Conservation (phyloP, 2,888 invertebrate species). For the Laspeyria flexula region DNA sequence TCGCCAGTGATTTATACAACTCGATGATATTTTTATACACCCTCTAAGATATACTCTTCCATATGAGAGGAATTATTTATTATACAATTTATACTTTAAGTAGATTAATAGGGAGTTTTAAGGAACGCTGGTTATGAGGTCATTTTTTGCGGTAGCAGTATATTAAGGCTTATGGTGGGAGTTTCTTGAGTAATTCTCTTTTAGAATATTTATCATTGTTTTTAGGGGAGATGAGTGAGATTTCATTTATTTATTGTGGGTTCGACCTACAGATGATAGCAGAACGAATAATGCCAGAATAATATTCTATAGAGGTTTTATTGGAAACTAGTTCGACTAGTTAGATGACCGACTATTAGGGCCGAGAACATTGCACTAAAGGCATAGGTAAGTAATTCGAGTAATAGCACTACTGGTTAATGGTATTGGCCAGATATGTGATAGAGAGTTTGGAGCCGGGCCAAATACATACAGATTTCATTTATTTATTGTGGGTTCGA, state of each 20-base stretch:
- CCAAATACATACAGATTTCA: too few relatives aligned
- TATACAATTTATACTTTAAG: constrained; percentile 23
- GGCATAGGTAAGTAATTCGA: constrained; percentile 15
- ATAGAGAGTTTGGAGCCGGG: constrained; percentile 37
- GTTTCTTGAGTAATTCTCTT: not conserved
- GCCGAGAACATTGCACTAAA: constrained; percentile 8
- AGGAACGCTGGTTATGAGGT: constrained; percentile 6
- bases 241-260: too few relatives aligned
- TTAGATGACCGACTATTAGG: too few relatives aligned
- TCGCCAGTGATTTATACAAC: constrained; percentile 52
- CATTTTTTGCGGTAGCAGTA: not conserved
- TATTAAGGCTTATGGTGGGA: not conserved
- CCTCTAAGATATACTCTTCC: constrained; percentile 32
- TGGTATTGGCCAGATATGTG: constrained; percentile 40
- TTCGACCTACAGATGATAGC: too few relatives aligned
- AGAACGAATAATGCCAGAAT: too few relatives aligned
- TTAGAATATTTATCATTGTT: not conserved
- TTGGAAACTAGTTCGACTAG: too few relatives aligned
- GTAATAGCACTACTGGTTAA: constrained; percentile 34
- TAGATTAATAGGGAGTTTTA: constrained; percentile 30
- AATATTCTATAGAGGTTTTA: too few relatives aligned
- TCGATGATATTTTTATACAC: constrained; percentile 42
- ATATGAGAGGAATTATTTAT: constrained; percentile 35
- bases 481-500: too few relatives aligned
- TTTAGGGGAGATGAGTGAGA: too few relatives aligned